These are phyloP conservation scores for Trissoscelio sp. DNA, from an alignment of 2,888 invertebrate genomes.

Conservation along the genomic window DNA sequence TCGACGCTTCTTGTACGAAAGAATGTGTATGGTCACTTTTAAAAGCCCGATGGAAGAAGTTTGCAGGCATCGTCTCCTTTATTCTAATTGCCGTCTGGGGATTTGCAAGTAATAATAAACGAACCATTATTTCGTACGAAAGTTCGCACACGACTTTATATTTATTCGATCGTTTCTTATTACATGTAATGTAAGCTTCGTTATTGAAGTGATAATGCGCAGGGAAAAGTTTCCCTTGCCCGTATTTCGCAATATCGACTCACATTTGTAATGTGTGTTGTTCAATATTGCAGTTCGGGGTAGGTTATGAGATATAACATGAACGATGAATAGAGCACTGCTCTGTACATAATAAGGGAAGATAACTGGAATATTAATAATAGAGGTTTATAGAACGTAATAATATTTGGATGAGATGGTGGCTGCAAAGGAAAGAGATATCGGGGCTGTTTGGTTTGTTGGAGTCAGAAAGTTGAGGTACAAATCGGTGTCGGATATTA, in stretches of 20 bases:
- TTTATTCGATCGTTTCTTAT: slow-evolving; percentile 35
- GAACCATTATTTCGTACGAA: slow-evolving; percentile 16
- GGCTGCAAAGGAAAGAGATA: slow-evolving; percentile 16
- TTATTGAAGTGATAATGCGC: slow-evolving; percentile 34
- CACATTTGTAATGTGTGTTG: slow-evolving; percentile 50
- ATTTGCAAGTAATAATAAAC: slow-evolving; percentile 32
- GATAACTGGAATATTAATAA: slow-evolving; percentile 59
- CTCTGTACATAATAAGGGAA: slow-evolving; percentile 40
- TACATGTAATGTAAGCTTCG: slow-evolving; percentile 9
- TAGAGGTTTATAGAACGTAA: slow-evolving; percentile 54
- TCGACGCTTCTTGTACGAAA: slow-evolving; percentile 59
- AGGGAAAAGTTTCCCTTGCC: slow-evolving; percentile 26
- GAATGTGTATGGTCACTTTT: slow-evolving; percentile 59
- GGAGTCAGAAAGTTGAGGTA: slow-evolving; percentile 12
- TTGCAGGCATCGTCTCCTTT: slow-evolving; percentile 16
- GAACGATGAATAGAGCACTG: slow-evolving; percentile 35
- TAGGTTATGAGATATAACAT: slow-evolving; percentile 40
- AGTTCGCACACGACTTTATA: background rate
- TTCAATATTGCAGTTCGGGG: slow-evolving; percentile 52
- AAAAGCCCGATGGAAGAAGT: slow-evolving; percentile 39
- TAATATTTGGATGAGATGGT: slow-evolving; percentile 39
- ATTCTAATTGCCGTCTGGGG: slow-evolving; percentile 50
- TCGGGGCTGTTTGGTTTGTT: slow-evolving; percentile 27
- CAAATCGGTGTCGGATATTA: slow-evolving; percentile 31
- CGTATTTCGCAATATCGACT: slow-evolving; percentile 51